Conservation (phyloP, 2,888 invertebrate genomes). For the Acanthacorydalis orientalis region DNA sequence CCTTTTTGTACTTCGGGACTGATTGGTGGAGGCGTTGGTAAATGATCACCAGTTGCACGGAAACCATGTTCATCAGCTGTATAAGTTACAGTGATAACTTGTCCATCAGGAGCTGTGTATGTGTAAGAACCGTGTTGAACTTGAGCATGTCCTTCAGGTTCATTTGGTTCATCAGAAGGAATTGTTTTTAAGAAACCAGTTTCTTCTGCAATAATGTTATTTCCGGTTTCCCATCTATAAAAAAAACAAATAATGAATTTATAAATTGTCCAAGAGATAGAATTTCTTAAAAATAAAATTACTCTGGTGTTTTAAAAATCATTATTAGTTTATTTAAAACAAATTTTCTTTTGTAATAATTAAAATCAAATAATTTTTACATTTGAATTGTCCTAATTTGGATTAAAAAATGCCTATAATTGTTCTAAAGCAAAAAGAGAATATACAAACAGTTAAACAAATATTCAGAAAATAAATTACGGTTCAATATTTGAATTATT, state of each 20-base stretch:
- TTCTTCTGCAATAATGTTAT: constrained; percentile 64
- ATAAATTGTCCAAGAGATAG: neutral
- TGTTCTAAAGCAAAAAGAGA: too few relatives aligned
- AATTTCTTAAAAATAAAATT: neutral
- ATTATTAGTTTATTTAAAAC: too few relatives aligned
- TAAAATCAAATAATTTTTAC: neutral
- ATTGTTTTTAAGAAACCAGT: constrained; percentile 53
- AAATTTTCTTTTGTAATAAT: neutral
- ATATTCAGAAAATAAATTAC: too few relatives aligned
- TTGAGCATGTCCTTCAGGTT: constrained; percentile 47
- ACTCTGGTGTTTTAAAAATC: neutral
- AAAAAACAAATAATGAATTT: constrained; percentile 1
- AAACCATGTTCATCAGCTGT: constrained; percentile 72
- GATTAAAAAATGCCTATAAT: constrained; percentile 2
- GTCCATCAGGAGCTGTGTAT: constrained; percentile 66
- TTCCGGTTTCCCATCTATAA: constrained; percentile 64
- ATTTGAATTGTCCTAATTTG: neutral
- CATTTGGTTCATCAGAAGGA: constrained; percentile 30
- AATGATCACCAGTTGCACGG: constrained; percentile 63
- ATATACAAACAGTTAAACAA: too few relatives aligned
- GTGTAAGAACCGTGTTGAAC: constrained; percentile 65
- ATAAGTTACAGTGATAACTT: constrained; percentile 56
- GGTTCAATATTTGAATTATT: too few relatives aligned
- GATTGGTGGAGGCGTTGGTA: constrained; percentile 70
- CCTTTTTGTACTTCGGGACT: constrained; percentile 76